phyloP scores from a whole-genome alignment of 2,797 vertebrate species.

The Hoplostethus atlanticus region DNA sequence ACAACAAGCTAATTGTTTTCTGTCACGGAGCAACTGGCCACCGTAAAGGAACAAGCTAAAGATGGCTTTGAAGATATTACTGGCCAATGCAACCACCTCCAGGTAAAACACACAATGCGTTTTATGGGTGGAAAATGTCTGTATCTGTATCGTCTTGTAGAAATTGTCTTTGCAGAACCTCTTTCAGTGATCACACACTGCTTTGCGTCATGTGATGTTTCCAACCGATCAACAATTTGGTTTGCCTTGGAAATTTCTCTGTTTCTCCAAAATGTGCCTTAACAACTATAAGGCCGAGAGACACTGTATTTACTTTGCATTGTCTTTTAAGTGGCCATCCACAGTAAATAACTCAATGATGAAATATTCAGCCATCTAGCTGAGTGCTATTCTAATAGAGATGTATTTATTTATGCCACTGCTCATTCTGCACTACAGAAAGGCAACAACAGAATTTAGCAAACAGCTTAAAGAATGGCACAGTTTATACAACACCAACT shows the following conservation, averaged over 20 bases:
- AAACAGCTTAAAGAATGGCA: slow-evolving; percentile 8
- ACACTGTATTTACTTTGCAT: slow-evolving; percentile 29
- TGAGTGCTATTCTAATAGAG: slow-evolving; percentile 71
- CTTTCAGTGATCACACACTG: background rate
- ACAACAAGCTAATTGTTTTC: slow-evolving; percentile 60
- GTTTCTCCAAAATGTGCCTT: slow-evolving; percentile 12
- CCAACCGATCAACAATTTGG: background rate
- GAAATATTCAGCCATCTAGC: slow-evolving; percentile 75
- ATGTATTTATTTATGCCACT: slow-evolving; percentile 75
- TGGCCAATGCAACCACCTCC: slow-evolving; percentile 5
- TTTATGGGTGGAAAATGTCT: slow-evolving; percentile 19
- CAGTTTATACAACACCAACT: slow-evolving; percentile 17
- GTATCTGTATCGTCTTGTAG: background rate
- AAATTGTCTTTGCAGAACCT: slow-evolving; percentile 22
- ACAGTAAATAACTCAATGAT: slow-evolving; percentile 66
- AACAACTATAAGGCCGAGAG: slow-evolving; percentile 13
- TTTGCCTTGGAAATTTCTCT: background rate
- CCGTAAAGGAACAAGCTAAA: slow-evolving; percentile 22
- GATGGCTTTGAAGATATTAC: slow-evolving; percentile 44
- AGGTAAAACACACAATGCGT: background rate
- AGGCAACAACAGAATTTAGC: slow-evolving; percentile 32
- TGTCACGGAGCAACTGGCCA: slow-evolving; percentile 35
- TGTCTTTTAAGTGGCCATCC: slow-evolving; percentile 39
- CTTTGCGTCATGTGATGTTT: slow-evolving; percentile 10
- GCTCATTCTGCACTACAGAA: slow-evolving; percentile 52